Evolutionary conservation across 2,797 vertebrate genomes (phyloP).

Genomic region (Sorex maritimensis): DNA sequence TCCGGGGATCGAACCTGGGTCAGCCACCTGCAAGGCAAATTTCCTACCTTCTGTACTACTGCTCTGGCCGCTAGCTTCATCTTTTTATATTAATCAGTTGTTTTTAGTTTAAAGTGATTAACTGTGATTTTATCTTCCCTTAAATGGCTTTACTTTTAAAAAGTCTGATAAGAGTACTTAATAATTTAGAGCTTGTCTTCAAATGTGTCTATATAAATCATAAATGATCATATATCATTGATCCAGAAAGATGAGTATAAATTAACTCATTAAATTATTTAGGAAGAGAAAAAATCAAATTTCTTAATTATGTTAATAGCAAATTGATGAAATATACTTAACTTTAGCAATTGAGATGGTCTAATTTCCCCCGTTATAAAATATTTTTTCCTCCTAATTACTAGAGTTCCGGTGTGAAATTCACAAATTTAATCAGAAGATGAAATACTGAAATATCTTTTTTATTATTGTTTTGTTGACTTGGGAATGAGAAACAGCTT

Average conservation of each 20-base stretch:
- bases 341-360: conserved; percentile 30
- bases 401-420: not conserved
- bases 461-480: conserved; percentile 49
- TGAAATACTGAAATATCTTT: conserved; percentile 62
- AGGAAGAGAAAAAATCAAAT: conserved; percentile 54
- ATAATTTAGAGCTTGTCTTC: conserved; percentile 71
- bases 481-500: conserved; percentile 70
- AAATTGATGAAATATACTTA: conserved; percentile 53
- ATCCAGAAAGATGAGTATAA: conserved; percentile 77
- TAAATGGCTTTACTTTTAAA: conserved; percentile 29
- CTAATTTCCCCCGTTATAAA: conserved; percentile 9
- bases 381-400: conserved; percentile 63
- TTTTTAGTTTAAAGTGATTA: not conserved
- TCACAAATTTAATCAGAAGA: conserved; percentile 60
- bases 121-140: not conserved
- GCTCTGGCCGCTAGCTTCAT: not conserved
- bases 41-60: too few species aligned
- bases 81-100: not conserved
- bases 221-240: conserved; percentile 73
- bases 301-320: conserved; percentile 56
- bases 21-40: too few species aligned
- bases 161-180: not conserved
- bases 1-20: too few species aligned
- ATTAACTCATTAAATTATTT: conserved; percentile 74
- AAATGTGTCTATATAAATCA: conserved; percentile 76